Conservation (phyloP, 2,113 vertebrate species). For the Nerophis lumbriciformis region DNA sequence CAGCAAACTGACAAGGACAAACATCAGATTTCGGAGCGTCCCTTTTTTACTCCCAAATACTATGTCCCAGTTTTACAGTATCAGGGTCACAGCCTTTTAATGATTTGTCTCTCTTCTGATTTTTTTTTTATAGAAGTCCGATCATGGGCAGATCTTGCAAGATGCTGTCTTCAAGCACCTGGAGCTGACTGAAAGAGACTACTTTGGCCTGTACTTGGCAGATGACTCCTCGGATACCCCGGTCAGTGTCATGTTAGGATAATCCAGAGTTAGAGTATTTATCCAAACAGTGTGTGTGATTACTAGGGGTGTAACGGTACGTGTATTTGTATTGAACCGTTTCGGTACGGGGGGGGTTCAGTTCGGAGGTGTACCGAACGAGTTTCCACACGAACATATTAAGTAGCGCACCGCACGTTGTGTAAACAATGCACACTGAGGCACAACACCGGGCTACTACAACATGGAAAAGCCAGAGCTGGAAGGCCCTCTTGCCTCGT, state of each 20-base stretch:
- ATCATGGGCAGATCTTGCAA: slow-evolving; percentile 91
- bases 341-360: too few relatives aligned
- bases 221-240: slow-evolving; percentile 90
- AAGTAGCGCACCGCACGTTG: too few relatives aligned
- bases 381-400: too few relatives aligned
- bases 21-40: not conserved
- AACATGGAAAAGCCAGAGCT: too few relatives aligned
- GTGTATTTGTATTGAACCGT: too few relatives aligned
- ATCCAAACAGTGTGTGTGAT: not conserved
- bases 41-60: slow-evolving; percentile 6
- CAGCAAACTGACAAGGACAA: not conserved
- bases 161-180: slow-evolving; percentile 94
- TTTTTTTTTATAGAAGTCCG: slow-evolving; percentile 80
- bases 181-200: slow-evolving; percentile 96
- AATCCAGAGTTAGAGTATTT: not conserved
- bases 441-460: too few relatives aligned
- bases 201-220: slow-evolving; percentile 94
- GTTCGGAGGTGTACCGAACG: too few relatives aligned
- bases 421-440: too few relatives aligned
- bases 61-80: not conserved
- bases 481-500: too few relatives aligned
- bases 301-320: too few relatives aligned
- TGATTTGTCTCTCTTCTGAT: slow-evolving; percentile 11
- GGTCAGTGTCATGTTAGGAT: slow-evolving; percentile 70
- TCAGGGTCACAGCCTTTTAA: not conserved